A percentile compares a stretch with the other conserved stretches of the same genome.
Conservation (phyloP, 1,140 invertebrate genomes). For the Eriocheir sinensis region DNA sequence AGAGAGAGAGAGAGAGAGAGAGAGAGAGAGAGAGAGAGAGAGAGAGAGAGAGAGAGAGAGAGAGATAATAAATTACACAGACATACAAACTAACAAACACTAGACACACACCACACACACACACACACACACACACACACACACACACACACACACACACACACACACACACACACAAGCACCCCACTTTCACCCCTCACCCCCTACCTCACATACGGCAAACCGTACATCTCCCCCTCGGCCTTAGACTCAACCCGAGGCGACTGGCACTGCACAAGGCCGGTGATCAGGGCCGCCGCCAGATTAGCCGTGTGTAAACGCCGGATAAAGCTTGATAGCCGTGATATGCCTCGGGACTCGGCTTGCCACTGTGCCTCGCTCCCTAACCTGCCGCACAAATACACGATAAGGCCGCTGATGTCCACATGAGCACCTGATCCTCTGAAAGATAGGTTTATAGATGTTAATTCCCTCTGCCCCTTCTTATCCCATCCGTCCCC, state of each 20-base stretch:
- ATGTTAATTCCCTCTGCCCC: constrained; percentile 59
- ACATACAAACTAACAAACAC: background rate
- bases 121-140: constrained; percentile 22
- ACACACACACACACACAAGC: background rate
- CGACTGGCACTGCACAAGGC: constrained; percentile 9
- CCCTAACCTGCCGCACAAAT: constrained; percentile 49
- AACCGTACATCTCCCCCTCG: background rate
- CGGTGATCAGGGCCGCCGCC: background rate
- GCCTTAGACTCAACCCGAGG: background rate
- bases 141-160: background rate
- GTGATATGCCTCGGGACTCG: constrained; percentile 25
- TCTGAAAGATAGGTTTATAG: constrained; percentile 56
- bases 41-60: too few species aligned
- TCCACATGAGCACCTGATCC: constrained; percentile 42
- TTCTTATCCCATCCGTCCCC: background rate
- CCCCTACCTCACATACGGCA: too few species aligned
- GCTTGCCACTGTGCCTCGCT: background rate
- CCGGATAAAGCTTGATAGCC: background rate
- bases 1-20: constrained; percentile 48
- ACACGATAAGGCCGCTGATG: constrained; percentile 49
- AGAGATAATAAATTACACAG: too few species aligned
- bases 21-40: too few species aligned
- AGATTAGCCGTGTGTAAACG: constrained; percentile 50
- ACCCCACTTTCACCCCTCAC: too few species aligned
- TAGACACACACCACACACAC: background rate